Evolutionary conservation across 2,113 vertebrate genomes (phyloP).

Genomic region (Tympanuchus pallidicinctus): DNA sequence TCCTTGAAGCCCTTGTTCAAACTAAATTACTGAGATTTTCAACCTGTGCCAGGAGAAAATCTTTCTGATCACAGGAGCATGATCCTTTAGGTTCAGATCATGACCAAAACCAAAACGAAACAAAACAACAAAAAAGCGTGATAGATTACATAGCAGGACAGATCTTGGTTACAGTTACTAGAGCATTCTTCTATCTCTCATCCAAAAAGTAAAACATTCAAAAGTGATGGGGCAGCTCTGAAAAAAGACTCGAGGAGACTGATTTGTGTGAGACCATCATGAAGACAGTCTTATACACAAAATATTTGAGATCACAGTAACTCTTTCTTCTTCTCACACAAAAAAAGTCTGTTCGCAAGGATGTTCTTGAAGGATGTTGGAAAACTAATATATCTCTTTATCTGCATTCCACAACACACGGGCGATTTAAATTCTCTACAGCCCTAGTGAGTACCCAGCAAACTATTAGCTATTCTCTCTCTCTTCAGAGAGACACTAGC

Average conservation of each 20-base stretch:
- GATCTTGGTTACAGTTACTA: neutral
- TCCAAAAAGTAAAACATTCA: neutral
- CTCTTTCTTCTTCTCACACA: neutral
- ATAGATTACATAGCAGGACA: neutral
- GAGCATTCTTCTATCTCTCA: neutral
- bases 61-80: neutral
- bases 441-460: neutral
- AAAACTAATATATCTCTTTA: neutral
- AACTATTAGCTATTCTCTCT: neutral
- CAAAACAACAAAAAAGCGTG: neutral
- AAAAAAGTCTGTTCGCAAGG: neutral
- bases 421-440: neutral
- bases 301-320: neutral
- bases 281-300: neutral
- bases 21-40: neutral
- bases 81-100: neutral
- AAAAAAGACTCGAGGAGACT: neutral
- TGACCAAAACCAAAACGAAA: neutral
- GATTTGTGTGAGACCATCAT: neutral
- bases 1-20: neutral
- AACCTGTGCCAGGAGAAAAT: neutral
- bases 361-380: neutral
- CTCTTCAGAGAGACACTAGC: neutral
- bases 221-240: neutral
- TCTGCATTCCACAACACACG: neutral